Evolutionary conservation across 2,113 vertebrate species (phyloP).

Genomic region (Piprites chloris): DNA sequence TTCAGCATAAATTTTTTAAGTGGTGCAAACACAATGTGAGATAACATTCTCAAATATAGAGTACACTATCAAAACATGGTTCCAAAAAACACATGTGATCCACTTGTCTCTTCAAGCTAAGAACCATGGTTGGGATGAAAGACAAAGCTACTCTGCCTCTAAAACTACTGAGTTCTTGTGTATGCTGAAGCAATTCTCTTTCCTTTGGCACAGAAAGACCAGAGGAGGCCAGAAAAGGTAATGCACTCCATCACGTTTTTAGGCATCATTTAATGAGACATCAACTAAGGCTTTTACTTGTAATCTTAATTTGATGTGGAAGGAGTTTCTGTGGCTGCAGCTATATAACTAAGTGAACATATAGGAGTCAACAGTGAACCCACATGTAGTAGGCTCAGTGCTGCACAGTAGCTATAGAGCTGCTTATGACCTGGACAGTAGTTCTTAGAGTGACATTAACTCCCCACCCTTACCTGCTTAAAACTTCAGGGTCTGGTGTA

Average conservation of each 20-base stretch:
- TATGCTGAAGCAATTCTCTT: neutral
- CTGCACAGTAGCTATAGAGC: neutral
- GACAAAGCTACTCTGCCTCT: neutral
- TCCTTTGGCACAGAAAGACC: neutral
- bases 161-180: neutral
- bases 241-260: neutral
- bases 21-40: neutral
- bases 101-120: neutral
- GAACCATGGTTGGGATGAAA: neutral
- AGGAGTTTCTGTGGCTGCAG: neutral
- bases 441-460: neutral
- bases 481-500: neutral
- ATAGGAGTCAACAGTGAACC: neutral
- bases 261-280: slow-evolving; percentile 4
- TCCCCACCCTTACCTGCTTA: neutral
- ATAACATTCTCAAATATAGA: neutral
- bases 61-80: neutral
- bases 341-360: neutral
- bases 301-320: neutral
- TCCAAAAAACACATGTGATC: neutral
- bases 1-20: slow-evolving; percentile 8
- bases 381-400: neutral
- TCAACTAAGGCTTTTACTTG: neutral
- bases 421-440: neutral
- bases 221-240: neutral